Percentiles rank a stretch among this genome's conserved stretches.
These are phyloP conservation scores for Camponotus pennsylvanicus DNA, from an alignment of 1,140 invertebrate genomes.

Conservation along the genomic window DNA sequence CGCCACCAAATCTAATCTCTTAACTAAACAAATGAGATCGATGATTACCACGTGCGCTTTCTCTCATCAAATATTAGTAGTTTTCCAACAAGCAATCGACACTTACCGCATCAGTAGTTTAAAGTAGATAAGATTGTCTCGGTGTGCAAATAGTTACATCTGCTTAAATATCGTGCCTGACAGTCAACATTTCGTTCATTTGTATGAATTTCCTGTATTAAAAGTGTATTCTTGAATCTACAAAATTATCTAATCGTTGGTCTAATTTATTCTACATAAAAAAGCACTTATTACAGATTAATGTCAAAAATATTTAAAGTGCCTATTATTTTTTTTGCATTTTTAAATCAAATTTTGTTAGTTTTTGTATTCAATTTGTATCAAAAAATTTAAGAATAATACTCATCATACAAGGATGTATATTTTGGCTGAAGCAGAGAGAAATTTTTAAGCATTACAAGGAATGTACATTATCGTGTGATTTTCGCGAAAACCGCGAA, in stretches of 20 bases:
- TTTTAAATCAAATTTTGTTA: background rate
- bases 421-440: conserved; percentile 8
- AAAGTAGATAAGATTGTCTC: conserved; percentile 39
- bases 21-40: background rate
- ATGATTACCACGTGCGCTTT: conserved; percentile 63
- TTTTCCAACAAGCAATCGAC: conserved; percentile 61
- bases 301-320: background rate
- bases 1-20: conserved; percentile 57
- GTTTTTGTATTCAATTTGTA: background rate
- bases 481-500: conserved; percentile 46
- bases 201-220: background rate
- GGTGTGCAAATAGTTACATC: background rate
- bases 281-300: background rate
- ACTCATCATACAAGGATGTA: background rate
- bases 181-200: background rate
- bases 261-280: background rate
- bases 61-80: conserved; percentile 58
- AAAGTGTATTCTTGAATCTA: background rate
- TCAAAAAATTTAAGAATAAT: background rate
- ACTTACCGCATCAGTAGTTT: background rate
- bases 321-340: background rate
- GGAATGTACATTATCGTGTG: background rate
- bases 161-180: conserved; percentile 29
- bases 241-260: conserved; percentile 1
- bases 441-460: conserved; percentile 9